Conservation (phyloP, 2,888 invertebrate species). For the Julus scandinavius region DNA sequence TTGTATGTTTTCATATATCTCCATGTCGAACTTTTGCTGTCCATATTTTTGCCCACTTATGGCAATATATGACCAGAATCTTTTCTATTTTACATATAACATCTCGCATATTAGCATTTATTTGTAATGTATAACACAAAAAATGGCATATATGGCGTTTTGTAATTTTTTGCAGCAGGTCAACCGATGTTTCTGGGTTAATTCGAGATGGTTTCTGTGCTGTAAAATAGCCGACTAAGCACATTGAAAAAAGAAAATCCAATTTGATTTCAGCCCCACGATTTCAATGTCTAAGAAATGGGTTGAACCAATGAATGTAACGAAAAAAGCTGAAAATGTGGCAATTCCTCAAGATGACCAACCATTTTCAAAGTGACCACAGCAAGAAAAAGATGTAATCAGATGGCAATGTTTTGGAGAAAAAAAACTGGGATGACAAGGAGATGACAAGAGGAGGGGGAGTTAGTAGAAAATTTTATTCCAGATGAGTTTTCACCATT, state of each 20-base stretch:
- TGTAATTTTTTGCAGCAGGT: not conserved
- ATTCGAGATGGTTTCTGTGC: not conserved
- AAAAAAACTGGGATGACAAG: not conserved
- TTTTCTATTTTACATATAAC: no score
- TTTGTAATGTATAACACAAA: no score
- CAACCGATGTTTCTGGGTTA: not conserved
- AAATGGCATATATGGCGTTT: no score
- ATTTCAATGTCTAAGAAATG: not conserved
- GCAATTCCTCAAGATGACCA: not conserved
- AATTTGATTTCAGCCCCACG: constrained; percentile 11
- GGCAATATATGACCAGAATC: no score
- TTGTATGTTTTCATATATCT: no score
- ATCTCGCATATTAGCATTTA: no score
- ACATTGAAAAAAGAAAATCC: not conserved
- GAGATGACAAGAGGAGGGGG: not conserved
- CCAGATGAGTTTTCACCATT: not conserved
- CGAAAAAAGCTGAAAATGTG: not conserved
- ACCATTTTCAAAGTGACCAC: not conserved
- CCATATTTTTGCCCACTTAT: no score
- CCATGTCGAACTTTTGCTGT: no score
- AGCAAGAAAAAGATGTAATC: not conserved
- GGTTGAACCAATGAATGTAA: not conserved
- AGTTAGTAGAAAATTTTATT: not conserved
- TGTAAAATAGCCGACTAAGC: not conserved
- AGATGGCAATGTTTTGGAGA: not conserved